Base-by-base conservation (phyloP, 2,797 vertebrate genomes). In the Lepus oiostolus region DNA sequence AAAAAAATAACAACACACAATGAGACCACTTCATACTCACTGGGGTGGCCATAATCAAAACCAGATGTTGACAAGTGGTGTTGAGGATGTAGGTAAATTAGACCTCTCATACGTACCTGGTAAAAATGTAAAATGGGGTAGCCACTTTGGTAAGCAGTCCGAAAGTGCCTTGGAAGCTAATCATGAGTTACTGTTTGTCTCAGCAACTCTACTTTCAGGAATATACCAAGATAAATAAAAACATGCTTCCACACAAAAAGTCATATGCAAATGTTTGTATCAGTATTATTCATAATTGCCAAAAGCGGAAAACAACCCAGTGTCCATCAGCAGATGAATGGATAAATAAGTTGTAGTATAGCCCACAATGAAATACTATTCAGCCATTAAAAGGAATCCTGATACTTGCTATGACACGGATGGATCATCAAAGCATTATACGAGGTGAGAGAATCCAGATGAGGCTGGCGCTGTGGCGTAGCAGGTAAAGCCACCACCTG, bases 111-210 rank as follows among this genome's bases (percentile, higher is more conserved):
- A 35, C 30, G 68, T 24, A 70, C 38, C 47, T 30, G 8, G 13
- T 54, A 74, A 17, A 14, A 84, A 60, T 65, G 14, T 50, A 84
- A 80, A 47, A 74, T 89, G n/a, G 68, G 67, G 1, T 17, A 67
- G 38, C 83, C 52, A 58, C 89, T 81, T 71, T 71, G 84, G 79
- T 88, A 85, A 83, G 84, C 1, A 42, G 6, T 77, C 38, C 81
- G 11, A 32, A 89, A 87, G 35, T 77, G 50, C 38, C 67, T 89
- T 32, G 75, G 3, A 76, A 85, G 85, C 85, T 90, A 79, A 85
- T 71, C 12, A 75, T 92, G 70, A 85, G 30, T 76, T 80, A 72
- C 62, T 28, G 26, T 67, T n/a, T 58, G 26, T 47, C 70, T 35
- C 30, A 90, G 63, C 32, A 83, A 63, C 83, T 93, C 63, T 32